Evolutionary conservation across 1,140 invertebrate species (phyloP), one percentile per base, ranked within the genome.

Genomic region (Aphelenchoides avenae): DNA sequence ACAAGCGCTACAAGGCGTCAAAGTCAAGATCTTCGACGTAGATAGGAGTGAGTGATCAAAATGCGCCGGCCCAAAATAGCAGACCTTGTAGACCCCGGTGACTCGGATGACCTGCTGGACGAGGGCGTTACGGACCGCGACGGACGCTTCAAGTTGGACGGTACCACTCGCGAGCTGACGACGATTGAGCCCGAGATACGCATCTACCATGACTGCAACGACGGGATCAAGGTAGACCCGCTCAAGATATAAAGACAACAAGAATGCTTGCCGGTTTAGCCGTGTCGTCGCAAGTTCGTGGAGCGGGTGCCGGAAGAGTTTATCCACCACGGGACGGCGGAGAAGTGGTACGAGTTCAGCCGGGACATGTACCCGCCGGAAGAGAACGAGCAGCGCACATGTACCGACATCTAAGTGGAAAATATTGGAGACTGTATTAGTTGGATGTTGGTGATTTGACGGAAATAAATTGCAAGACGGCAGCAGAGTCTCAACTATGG

Each of bases 131-230:
- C 57, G 15, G 57, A 60, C 27, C 24, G 30, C n/a, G 18, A 56
- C 22, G 57, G 57, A 22, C 33, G 40, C 24, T 60, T 60, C 22
- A 22, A 39, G 27, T 50, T 60, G 18, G 57, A 60, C n/a, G 57
- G 57, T 15, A 65, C 57, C 20, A 60, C 57, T 22, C 30, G 57
- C 11, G 57, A 60, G 27, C 18, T 60, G 42, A 27, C 37, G 9
- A 29, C 31, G n/a, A 62, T 60, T 49, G 57, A 60, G 33, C 56
- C 56, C 7, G 55, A 58, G 39, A 11, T 58, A 7, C 43, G 57
- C 3, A 60, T 57, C 13, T 31, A 54, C n/a, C 54, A 57, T 30
- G 51, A 57, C 20, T 57, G 54, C 31, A 41, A 29, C 6, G 51
- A 57, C 33, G 53, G 22, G 15, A 24, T 53, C n/a, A 51, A 54